Evolutionary conservation across 2,113 vertebrate genomes (phyloP).

Genomic region (Aviceda subcristata): DNA sequence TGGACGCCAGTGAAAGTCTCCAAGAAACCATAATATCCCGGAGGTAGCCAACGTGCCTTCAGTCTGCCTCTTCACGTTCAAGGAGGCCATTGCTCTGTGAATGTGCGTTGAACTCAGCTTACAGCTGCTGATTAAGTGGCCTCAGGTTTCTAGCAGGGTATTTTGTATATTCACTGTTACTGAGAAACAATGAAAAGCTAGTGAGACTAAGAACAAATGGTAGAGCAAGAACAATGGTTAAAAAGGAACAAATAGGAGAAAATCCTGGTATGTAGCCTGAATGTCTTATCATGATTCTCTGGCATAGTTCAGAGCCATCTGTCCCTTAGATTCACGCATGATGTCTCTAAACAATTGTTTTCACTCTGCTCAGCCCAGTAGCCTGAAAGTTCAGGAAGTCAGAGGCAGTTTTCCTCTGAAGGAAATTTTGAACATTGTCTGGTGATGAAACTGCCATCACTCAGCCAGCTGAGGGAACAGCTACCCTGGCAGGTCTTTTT

Average conservation of each 20-base stretch:
- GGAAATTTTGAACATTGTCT: neutral
- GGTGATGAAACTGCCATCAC: neutral
- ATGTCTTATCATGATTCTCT: neutral
- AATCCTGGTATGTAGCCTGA: neutral
- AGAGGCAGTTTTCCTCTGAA: neutral
- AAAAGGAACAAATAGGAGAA: neutral
- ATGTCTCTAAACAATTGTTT: slow-evolving; percentile 11
- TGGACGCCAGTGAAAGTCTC: neutral
- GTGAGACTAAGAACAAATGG: neutral
- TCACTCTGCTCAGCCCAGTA: slow-evolving; percentile 3
- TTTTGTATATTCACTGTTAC: neutral
- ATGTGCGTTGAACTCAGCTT: neutral
- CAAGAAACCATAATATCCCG: neutral
- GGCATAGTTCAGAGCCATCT: neutral
- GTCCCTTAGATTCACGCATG: neutral
- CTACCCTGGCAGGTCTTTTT: neutral
- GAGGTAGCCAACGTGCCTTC: neutral
- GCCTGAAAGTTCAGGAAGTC: slow-evolving; percentile 16
- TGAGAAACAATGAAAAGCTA: neutral
- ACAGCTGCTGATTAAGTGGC: neutral
- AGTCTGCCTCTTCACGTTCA: neutral
- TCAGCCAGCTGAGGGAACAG: neutral
- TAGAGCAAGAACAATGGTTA: neutral
- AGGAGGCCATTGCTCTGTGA: neutral
- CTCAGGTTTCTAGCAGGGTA: neutral